Percentiles rank a stretch among this genome's conserved stretches.
Evolutionary conservation across 2,888 invertebrate species (phyloP).

Genomic region (Noctua janthina): DNA sequence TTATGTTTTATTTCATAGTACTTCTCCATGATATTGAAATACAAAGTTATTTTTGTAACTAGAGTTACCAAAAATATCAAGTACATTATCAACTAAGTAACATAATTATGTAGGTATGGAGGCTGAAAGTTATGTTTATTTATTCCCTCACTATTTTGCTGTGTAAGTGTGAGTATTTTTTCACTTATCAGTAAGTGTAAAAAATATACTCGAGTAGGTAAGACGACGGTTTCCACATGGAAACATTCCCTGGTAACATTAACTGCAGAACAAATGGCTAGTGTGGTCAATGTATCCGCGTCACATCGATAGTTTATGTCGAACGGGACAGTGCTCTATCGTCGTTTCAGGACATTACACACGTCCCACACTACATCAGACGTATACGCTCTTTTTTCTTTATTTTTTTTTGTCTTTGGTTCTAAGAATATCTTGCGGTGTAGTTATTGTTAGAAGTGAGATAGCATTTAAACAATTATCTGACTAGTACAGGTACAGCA

Average conservation of each 20-base stretch:
- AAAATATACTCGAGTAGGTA: neutral
- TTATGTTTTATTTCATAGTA: neutral
- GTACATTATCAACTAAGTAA: neutral
- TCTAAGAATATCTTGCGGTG: neutral
- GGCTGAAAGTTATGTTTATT: neutral
- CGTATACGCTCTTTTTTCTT: neutral
- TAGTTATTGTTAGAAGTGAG: neutral
- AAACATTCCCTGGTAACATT: conserved; percentile 9
- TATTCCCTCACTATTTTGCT: neutral
- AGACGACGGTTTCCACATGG: neutral
- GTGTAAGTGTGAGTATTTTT: neutral
- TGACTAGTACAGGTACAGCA: too few species aligned
- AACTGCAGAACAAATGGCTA: conserved; percentile 23
- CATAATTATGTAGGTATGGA: neutral
- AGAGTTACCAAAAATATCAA: neutral
- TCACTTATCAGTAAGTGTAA: neutral
- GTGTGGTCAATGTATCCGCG: conserved; percentile 41
- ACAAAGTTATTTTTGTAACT: neutral
- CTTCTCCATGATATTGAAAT: neutral
- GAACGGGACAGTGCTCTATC: conserved; percentile 42
- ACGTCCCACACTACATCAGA: conserved; percentile 29
- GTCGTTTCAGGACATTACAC: conserved; percentile 54
- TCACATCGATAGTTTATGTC: conserved; percentile 53
- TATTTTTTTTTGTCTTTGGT: neutral
- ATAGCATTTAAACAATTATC: neutral